Evolutionary conservation across 1,140 invertebrate genomes (phyloP).

Genomic region (Anadara kagoshimensis): DNA sequence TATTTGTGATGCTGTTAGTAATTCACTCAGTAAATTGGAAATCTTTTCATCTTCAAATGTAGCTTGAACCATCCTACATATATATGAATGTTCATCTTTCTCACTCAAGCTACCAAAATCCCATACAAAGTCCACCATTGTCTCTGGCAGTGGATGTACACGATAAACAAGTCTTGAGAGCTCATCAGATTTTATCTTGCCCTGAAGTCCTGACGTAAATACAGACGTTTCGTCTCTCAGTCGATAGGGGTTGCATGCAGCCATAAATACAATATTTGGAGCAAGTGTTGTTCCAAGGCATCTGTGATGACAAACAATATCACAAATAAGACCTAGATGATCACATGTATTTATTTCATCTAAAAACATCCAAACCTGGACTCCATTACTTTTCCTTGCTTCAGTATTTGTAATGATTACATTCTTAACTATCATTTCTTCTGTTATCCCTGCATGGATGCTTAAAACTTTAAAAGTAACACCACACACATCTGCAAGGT

Average conservation of each 20-base stretch:
- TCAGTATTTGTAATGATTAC: conserved; percentile 16
- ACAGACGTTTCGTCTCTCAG: conserved; percentile 32
- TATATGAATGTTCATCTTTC: conserved; percentile 48
- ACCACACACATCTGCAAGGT: conserved; percentile 38
- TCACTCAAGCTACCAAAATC: conserved; percentile 54
- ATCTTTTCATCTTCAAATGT: conserved; percentile 8
- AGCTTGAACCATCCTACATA: conserved; percentile 42
- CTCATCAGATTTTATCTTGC: conserved; percentile 49
- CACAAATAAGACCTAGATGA: conserved; percentile 44
- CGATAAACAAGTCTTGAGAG: conserved; percentile 51
- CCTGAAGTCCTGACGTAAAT: conserved; percentile 45
- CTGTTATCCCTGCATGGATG: conserved; percentile 49
- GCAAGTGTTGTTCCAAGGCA: conserved; percentile 37
- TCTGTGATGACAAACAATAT: conserved; percentile 49
- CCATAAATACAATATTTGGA: conserved; percentile 47
- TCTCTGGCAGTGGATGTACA: conserved; percentile 53
- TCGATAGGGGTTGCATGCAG: conserved; percentile 58
- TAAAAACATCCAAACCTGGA: conserved; percentile 42
- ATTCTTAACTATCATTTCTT: conserved; percentile 26
- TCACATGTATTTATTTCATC: conserved; percentile 60
- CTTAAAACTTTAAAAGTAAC: conserved; percentile 38
- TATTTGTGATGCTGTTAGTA: conserved; percentile 43
- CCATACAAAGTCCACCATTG: conserved; percentile 57
- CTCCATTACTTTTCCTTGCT: conserved; percentile 4
- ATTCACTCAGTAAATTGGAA: conserved; percentile 7